These are phyloP conservation scores for Tamias sibiricus DNA, from an alignment of 2,113 vertebrate species.

Conservation along the genomic window DNA sequence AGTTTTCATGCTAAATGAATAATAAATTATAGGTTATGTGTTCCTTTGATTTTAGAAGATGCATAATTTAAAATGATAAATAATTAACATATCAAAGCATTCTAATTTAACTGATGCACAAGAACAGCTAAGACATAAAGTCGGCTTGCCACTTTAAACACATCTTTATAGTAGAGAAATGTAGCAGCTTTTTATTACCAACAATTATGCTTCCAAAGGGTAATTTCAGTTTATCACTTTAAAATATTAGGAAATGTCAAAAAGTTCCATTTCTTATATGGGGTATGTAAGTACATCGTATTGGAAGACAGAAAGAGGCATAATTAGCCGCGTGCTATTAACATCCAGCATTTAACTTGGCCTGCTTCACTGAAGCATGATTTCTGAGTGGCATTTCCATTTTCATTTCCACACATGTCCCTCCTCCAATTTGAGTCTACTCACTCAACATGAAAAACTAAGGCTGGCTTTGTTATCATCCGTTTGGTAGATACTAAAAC, in stretches of 20 bases:
- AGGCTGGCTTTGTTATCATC: not conserved
- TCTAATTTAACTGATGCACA: slow-evolving; percentile 84
- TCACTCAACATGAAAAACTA: not conserved
- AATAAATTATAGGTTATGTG: slow-evolving; percentile 88
- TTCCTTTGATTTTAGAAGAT: slow-evolving; percentile 87
- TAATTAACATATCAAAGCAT: slow-evolving; percentile 88
- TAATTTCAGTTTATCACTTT: slow-evolving; percentile 79
- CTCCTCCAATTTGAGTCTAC: not conserved
- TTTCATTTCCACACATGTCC: slow-evolving; percentile 36
- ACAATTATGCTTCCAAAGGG: slow-evolving; percentile 63
- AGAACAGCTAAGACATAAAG: slow-evolving; percentile 74
- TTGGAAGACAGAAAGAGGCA: slow-evolving; percentile 39
- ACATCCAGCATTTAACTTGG: slow-evolving; percentile 57
- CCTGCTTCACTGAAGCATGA: slow-evolving; percentile 15
- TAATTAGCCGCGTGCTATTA: slow-evolving; percentile 52
- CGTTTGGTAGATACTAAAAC: not conserved
- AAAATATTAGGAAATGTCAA: slow-evolving; percentile 77
- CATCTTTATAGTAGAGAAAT: slow-evolving; percentile 64
- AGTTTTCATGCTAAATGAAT: slow-evolving; percentile 86
- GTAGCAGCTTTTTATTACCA: slow-evolving; percentile 68
- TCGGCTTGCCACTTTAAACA: slow-evolving; percentile 72
- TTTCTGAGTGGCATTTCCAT: slow-evolving; percentile 41
- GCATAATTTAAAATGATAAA: slow-evolving; percentile 89
- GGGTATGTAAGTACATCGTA: slow-evolving; percentile 33
- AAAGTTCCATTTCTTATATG: slow-evolving; percentile 68